phyloP scores from a whole-genome alignment of 2,797 vertebrate genomes.

The Parauchenoglanis ngamensis region DNA sequence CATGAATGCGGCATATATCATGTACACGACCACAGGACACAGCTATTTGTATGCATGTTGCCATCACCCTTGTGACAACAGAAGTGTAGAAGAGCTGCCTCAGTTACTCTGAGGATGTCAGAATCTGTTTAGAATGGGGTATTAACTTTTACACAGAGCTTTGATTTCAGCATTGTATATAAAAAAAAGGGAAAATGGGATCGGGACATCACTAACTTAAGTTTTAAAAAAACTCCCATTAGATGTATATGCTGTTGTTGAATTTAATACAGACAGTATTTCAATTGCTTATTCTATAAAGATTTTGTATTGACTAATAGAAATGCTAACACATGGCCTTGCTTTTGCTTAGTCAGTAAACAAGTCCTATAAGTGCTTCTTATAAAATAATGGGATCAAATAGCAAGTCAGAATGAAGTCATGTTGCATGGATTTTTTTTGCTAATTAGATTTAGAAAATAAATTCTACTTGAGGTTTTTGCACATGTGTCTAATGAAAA shows the following conservation, averaged over 20 bases:
- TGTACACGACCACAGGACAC: not conserved
- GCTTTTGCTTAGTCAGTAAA: constrained; percentile 8
- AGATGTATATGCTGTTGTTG: constrained; percentile 64
- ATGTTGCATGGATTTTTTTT: constrained; percentile 37
- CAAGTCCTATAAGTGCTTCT: constrained; percentile 30
- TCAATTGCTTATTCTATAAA: constrained; percentile 29
- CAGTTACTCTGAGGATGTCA: not conserved
- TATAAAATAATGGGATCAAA: constrained; percentile 27
- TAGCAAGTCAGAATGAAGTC: constrained; percentile 38
- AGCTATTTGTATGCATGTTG: not conserved
- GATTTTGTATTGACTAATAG: not conserved
- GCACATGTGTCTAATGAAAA: constrained; percentile 71
- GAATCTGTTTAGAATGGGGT: not conserved
- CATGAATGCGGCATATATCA: not conserved
- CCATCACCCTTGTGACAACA: not conserved
- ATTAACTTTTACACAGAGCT: not conserved
- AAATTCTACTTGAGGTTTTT: constrained; percentile 51
- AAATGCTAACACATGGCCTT: constrained; percentile 14
- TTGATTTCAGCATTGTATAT: not conserved
- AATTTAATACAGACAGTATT: constrained; percentile 55
- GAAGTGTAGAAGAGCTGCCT: not conserved
- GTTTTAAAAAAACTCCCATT: constrained; percentile 59
- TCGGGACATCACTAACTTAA: not conserved
- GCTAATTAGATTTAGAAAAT: constrained; percentile 51
- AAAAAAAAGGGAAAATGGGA: not conserved